Evolutionary conservation across 2,797 vertebrate species (phyloP).

Genomic region (Vultur gryphus): DNA sequence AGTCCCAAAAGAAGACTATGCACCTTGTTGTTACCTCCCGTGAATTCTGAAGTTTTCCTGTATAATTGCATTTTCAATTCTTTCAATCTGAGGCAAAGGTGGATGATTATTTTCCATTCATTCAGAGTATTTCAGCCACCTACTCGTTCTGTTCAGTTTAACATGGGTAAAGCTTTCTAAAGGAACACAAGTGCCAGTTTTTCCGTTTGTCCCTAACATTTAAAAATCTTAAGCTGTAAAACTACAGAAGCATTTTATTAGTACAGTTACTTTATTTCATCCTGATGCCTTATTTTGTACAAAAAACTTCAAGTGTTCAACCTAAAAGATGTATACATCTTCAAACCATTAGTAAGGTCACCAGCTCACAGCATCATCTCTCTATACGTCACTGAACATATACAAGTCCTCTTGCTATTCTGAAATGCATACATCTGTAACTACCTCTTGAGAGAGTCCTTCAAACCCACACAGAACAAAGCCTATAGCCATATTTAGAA

Average conservation of each 20-base stretch:
- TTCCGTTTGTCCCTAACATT: background rate
- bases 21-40: background rate
- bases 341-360: background rate
- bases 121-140: background rate
- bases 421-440: background rate
- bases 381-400: background rate
- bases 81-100: background rate
- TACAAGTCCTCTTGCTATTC: background rate
- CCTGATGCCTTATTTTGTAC: background rate
- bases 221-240: background rate
- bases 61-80: background rate
- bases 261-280: background rate
- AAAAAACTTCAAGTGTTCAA: background rate
- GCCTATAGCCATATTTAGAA: background rate
- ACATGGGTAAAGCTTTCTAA: background rate
- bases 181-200: background rate
- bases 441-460: background rate
- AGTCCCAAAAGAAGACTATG: background rate
- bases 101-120: background rate
- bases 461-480: background rate
- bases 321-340: background rate
- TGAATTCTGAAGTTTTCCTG: background rate
- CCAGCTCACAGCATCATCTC: background rate
- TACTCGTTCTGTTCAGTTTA: background rate
- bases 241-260: background rate